phyloP scores from a whole-genome alignment of 2,797 vertebrate species.

The Coregonus ussuriensis region DNA sequence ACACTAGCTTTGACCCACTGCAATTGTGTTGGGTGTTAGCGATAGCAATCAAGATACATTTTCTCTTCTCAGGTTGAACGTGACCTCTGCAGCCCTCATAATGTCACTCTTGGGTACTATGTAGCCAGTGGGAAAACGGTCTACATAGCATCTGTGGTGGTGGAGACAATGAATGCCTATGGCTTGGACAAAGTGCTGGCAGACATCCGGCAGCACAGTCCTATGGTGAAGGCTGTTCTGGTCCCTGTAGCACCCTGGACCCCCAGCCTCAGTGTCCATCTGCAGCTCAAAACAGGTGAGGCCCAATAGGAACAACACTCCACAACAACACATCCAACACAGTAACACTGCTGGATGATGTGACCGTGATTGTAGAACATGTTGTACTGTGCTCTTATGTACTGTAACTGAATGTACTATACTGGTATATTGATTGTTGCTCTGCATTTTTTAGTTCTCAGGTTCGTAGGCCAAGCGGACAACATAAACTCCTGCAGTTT shows the following conservation, averaged over 20 bases:
- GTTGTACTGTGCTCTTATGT: background rate
- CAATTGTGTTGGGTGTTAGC: background rate
- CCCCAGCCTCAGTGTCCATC: slow-evolving; percentile 78
- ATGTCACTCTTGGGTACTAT: slow-evolving; percentile 90
- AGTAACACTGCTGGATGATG: background rate
- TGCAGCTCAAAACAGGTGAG: slow-evolving; percentile 93
- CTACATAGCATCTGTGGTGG: slow-evolving; percentile 82
- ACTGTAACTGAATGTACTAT: background rate
- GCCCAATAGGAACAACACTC: background rate
- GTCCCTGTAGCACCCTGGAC: slow-evolving; percentile 85
- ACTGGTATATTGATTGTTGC: background rate
- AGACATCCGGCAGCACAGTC: slow-evolving; percentile 84
- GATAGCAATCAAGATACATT: background rate
- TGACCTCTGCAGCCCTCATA: slow-evolving; percentile 77
- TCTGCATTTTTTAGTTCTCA: slow-evolving; percentile 78
- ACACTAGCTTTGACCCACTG: background rate
- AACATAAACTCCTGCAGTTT: slow-evolving; percentile 92
- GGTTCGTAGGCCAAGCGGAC: slow-evolving; percentile 90
- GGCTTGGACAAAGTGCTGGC: slow-evolving; percentile 84
- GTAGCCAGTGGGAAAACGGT: slow-evolving; percentile 81
- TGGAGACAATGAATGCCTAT: slow-evolving; percentile 81
- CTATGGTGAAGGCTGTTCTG: slow-evolving; percentile 83
- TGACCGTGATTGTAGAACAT: background rate
- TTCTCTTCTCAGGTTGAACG: slow-evolving; percentile 68
- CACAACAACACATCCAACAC: background rate